Percentiles rank a stretch among this genome's conserved stretches.
Conservation (phyloP, 2,113 vertebrate genomes). For the crab-eating macaque (Macaca fascicularis) region DNA sequence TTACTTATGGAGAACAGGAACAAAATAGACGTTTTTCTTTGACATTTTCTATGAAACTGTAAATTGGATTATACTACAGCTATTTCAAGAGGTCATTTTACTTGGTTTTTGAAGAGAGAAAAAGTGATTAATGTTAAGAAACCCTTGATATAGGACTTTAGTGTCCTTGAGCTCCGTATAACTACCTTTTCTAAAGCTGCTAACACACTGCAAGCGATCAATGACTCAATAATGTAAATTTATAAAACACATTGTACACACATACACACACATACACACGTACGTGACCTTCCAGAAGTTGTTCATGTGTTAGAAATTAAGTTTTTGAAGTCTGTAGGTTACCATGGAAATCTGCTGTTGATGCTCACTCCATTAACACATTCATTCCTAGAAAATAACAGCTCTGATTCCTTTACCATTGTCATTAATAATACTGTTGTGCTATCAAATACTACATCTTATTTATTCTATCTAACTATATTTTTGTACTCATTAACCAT, state of each 20-base stretch:
- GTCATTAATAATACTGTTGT: too few species aligned
- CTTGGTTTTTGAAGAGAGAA: neutral
- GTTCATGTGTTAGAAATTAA: neutral
- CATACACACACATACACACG: neutral
- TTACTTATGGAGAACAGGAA: neutral
- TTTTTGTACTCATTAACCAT: too few species aligned
- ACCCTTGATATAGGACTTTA: neutral
- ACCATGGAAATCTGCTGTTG: neutral
- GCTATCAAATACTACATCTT: too few species aligned
- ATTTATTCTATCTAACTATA: too few species aligned
- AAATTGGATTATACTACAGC: neutral
- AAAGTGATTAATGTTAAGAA: neutral
- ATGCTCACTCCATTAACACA: neutral
- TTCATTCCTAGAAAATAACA: neutral
- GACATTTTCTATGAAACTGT: neutral
- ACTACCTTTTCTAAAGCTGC: neutral
- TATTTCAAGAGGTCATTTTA: neutral
- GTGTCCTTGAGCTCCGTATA: neutral
- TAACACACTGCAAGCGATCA: neutral
- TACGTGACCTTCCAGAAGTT: neutral
- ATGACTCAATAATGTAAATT: neutral
- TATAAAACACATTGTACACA: neutral
- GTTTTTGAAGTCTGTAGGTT: neutral
- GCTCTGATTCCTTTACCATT: neutral
- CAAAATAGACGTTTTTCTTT: neutral